Conservation (phyloP, 2,113 vertebrate genomes). For the Leiothrix lutea region DNA sequence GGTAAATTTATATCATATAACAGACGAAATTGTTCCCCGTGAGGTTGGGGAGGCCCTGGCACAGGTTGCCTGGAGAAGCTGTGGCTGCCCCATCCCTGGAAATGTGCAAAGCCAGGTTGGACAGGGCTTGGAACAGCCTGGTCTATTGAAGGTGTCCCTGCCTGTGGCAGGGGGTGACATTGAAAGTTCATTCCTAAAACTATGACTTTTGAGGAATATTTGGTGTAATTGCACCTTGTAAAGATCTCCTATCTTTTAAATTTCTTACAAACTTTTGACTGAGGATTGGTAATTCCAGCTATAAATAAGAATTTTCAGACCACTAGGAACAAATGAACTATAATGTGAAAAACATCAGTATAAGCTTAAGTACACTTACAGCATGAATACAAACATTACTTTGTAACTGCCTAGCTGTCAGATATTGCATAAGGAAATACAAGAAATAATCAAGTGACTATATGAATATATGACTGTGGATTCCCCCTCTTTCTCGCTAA, state of each 20-base stretch:
- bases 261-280: background rate
- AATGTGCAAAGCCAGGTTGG: background rate
- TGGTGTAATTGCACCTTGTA: background rate
- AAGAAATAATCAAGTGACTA: background rate
- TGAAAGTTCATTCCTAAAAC: background rate
- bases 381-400: background rate
- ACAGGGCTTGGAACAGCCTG: background rate
- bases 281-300: background rate
- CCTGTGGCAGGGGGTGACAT: background rate
- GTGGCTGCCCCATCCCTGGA: background rate
- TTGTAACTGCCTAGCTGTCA: background rate
- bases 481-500: background rate
- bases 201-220: background rate
- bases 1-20: background rate
- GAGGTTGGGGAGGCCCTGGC: background rate
- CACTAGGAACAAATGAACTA: background rate
- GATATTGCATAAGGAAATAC: background rate
- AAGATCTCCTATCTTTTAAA: background rate
- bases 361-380: background rate
- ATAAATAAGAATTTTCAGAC: background rate
- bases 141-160: background rate
- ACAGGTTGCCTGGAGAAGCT: background rate
- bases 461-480: background rate
- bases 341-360: background rate
- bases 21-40: background rate